Conservation (phyloP, 2,888 invertebrate species). For the Argyresthia albistria region DNA sequence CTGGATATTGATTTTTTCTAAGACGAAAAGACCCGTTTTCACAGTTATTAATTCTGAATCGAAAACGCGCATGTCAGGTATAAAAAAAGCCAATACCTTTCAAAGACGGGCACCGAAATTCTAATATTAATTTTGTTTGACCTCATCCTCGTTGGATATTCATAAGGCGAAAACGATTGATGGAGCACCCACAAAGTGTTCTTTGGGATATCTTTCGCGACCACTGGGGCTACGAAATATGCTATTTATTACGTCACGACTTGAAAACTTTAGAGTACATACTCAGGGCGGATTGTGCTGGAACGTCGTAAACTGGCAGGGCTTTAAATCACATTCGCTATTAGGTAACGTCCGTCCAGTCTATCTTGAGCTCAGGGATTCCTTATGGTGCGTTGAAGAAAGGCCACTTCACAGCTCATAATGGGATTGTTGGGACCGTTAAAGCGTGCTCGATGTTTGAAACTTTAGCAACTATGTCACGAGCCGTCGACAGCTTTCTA, state of each 20-base stretch:
- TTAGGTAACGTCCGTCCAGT: constrained; percentile 28
- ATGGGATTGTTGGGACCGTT: background rate
- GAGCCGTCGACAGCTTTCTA: constrained; percentile 36
- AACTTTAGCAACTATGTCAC: constrained; percentile 62
- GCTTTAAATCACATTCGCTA: constrained; percentile 50
- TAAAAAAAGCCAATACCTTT: background rate
- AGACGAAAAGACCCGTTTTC: no score
- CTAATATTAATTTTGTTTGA: background rate
- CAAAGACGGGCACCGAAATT: background rate
- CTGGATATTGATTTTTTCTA: background rate
- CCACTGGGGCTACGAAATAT: constrained; percentile 11
- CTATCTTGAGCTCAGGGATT: constrained; percentile 18
- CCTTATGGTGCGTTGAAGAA: background rate
- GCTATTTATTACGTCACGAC: constrained; percentile 18
- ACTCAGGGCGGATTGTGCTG: constrained; percentile 38
- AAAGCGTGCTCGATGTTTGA: constrained; percentile 50
- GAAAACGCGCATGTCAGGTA: background rate
- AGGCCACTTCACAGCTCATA: background rate
- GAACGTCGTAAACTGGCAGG: constrained; percentile 43
- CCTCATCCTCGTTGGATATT: background rate
- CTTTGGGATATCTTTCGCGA: constrained; percentile 8
- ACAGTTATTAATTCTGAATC: background rate
- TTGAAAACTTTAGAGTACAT: constrained; percentile 23
- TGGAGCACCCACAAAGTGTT: constrained; percentile 7
- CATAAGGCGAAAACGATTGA: background rate